phyloP scores from a whole-genome alignment of 2,797 vertebrate species.

The Sebastes hubbsi region DNA sequence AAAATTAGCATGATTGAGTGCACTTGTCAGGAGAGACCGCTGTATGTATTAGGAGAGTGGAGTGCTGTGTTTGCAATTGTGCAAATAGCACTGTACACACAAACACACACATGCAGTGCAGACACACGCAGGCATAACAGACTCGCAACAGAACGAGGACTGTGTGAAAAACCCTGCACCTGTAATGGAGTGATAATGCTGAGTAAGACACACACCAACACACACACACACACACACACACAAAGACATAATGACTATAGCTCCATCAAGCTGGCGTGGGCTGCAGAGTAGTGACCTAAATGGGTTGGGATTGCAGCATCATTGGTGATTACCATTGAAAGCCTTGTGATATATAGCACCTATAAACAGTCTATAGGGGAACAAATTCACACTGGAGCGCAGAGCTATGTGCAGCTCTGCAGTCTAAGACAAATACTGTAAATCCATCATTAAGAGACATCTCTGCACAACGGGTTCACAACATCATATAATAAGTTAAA shows the following conservation, averaged over 20 bases:
- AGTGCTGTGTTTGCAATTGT: slow-evolving; percentile 74
- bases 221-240: neutral
- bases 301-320: slow-evolving; percentile 65
- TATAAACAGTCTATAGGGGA: slow-evolving; percentile 52
- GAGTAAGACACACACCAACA: slow-evolving; percentile 59
- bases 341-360: slow-evolving; percentile 61
- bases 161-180: slow-evolving; percentile 57
- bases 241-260: slow-evolving; percentile 62
- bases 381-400: slow-evolving; percentile 22
- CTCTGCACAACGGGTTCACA: neutral
- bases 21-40: slow-evolving; percentile 63
- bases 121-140: slow-evolving; percentile 42
- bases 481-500: slow-evolving; percentile 10
- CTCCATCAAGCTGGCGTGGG: slow-evolving; percentile 57
- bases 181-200: slow-evolving; percentile 77
- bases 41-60: slow-evolving; percentile 53
- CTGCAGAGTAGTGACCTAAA: slow-evolving; percentile 66
- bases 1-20: slow-evolving; percentile 76
- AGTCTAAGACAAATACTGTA: slow-evolving; percentile 25
- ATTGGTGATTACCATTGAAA: slow-evolving; percentile 72
- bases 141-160: slow-evolving; percentile 30
- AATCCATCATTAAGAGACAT: slow-evolving; percentile 36
- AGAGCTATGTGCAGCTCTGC: neutral
- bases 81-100: slow-evolving; percentile 55
- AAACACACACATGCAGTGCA: slow-evolving; percentile 39